Evolutionary conservation across 2,797 vertebrate genomes (phyloP).

Genomic region (Channa striata): DNA sequence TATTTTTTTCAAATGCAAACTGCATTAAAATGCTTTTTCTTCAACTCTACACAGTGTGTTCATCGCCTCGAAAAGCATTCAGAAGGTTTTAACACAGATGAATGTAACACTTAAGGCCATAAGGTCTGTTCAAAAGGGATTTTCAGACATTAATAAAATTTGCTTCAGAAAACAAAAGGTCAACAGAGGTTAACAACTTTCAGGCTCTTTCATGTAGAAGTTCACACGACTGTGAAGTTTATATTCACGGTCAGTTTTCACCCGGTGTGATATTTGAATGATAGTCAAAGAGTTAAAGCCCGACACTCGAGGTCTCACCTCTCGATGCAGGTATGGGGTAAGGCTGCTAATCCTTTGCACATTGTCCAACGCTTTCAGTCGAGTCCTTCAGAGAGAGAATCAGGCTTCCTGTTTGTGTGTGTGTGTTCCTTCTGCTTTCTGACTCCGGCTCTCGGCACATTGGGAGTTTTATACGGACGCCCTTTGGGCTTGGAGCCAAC

Average conservation of each 20-base stretch:
- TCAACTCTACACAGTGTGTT: background rate
- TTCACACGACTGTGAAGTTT: no score
- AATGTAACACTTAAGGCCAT: background rate
- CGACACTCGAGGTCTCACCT: constrained; percentile 87
- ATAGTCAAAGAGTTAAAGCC: no score
- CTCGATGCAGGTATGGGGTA: constrained; percentile 92
- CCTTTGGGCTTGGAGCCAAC: constrained; percentile 77
- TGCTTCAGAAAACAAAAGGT: background rate
- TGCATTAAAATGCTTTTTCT: no score
- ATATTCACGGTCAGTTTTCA: no score
- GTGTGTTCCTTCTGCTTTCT: constrained; percentile 67
- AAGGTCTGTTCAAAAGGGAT: background rate
- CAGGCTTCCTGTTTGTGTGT: constrained; percentile 25
- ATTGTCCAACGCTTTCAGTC: constrained; percentile 81
- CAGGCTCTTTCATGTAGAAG: no score
- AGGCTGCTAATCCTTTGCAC: constrained; percentile 94
- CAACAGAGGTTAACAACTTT: background rate
- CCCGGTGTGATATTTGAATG: no score
- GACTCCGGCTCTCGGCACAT: constrained; percentile 68
- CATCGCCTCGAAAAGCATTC: background rate
- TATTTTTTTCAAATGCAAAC: no score
- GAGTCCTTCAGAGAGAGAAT: constrained; percentile 45
- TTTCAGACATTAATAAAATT: background rate
- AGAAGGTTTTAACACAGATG: background rate
- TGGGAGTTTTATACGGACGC: constrained; percentile 79